Percentiles rank a stretch among this genome's conserved stretches.
These are phyloP conservation scores for Arctocebus calabarensis DNA, from an alignment of 2,797 vertebrate genomes.

Conservation along the genomic window DNA sequence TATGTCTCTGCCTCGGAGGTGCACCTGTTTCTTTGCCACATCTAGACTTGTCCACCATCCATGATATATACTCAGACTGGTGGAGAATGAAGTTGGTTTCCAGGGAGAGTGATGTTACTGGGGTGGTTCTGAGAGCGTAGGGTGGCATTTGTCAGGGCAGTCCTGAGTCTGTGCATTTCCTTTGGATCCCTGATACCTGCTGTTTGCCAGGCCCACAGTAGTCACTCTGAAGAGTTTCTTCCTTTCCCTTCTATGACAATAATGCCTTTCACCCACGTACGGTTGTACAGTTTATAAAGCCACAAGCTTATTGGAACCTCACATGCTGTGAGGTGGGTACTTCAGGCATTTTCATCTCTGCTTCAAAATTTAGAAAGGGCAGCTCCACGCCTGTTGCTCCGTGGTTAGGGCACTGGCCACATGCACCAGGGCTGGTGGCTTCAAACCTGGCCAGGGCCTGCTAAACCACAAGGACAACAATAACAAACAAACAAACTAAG, in stretches of 20 bases:
- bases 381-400: no score
- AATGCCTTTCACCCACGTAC: neutral
- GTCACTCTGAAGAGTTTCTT: neutral
- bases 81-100: neutral
- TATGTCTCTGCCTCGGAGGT: neutral
- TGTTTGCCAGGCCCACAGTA: neutral
- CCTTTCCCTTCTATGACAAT: neutral
- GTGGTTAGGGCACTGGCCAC: no score
- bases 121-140: neutral
- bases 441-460: no score
- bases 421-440: no score
- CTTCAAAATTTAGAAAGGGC: neutral
- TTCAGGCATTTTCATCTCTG: neutral
- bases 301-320: neutral
- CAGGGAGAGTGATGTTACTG: neutral
- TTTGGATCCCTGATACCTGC: neutral
- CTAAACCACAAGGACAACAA: no score
- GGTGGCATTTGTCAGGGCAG: neutral
- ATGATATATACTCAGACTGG: neutral
- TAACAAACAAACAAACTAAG: no score
- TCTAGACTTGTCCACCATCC: neutral
- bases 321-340: neutral
- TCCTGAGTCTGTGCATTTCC: neutral
- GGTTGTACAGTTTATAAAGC: neutral
- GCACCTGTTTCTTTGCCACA: neutral